These are phyloP conservation scores for Pachyuromys duprasi DNA, from an alignment of 2,797 vertebrate genomes.

Conservation along the genomic window DNA sequence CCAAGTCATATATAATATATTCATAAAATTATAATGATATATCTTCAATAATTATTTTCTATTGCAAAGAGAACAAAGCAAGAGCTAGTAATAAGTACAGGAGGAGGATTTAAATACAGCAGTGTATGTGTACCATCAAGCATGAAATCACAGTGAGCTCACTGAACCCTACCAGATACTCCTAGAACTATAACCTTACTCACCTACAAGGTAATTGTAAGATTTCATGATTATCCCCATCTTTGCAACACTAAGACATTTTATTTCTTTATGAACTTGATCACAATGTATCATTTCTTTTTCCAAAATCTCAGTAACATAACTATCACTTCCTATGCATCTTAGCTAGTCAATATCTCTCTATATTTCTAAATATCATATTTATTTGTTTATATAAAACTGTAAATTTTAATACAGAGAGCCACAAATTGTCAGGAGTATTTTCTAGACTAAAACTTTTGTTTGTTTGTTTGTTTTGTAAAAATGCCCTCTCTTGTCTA, in stretches of 20 bases:
- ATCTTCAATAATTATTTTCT: neutral
- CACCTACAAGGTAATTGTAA: neutral
- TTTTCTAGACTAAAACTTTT: neutral
- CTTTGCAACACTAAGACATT: neutral
- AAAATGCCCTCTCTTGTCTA: neutral
- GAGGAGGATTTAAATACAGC: neutral
- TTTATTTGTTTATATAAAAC: neutral
- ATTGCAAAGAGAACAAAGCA: neutral
- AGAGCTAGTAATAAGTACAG: neutral
- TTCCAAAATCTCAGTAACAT: neutral
- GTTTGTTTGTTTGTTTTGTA: neutral
- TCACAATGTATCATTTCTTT: neutral
- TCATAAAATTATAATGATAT: neutral
- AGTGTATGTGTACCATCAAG: neutral
- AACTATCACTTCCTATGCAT: neutral
- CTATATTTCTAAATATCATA: neutral
- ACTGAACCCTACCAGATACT: neutral
- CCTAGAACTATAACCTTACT: neutral
- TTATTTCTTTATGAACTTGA: neutral
- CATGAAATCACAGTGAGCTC: fast-evolving
- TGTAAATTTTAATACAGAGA: neutral
- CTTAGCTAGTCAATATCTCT: neutral
- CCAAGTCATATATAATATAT: neutral
- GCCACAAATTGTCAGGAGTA: neutral
- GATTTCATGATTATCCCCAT: neutral